Evolutionary conservation across 2,797 vertebrate genomes (phyloP), one percentile per base, ranked within the genome.

Genomic region (Pseudocheirus occidentalis): DNA sequence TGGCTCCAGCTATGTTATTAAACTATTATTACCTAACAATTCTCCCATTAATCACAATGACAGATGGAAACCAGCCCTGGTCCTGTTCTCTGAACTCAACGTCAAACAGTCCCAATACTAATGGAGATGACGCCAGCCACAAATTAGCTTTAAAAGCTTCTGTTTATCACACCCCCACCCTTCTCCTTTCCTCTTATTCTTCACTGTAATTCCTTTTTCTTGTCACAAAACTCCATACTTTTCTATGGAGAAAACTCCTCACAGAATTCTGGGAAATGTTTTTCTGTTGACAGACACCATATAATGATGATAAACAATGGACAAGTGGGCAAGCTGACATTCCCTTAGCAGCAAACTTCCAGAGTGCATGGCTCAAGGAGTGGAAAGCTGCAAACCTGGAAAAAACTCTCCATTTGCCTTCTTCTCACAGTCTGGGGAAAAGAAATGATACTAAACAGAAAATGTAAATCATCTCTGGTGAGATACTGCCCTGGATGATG

Each of bases 71-170:
- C 94, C 92, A 95, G 97, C 53, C 87, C 97, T 98, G 96, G 97
- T 98, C 94, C 92, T 96, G 94, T 95, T 93, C 94, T 97, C 98
- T 97, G 97, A 98, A 98, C 91, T 95, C 95, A 97, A 95, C 34
- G 95, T 98, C 97, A 98, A 98, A 96, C 94, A 96, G 92, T 96
- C 93, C 95, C 97, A 92, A 90, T 94, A 94, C 94, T 98, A 98
- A 98, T 97, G 97, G 97, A 95, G 93, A 98, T 95, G 97, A 98
- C 97, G 98, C 98, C 98, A 99, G 96, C 40, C 90, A 98, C 92
- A 96, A 98, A 98, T 98, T 98, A 97, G 96, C 96, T 96, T 97
- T 98, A 95, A 98, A 98, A 98, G 97, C 97, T 97, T 96, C 96
- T 98, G 95, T 97, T 98, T 98, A 97, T 97, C 95, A 91, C 91